phyloP scores from a whole-genome alignment of 2,113 vertebrate species.

The Ictidomys tridecemlineatus region DNA sequence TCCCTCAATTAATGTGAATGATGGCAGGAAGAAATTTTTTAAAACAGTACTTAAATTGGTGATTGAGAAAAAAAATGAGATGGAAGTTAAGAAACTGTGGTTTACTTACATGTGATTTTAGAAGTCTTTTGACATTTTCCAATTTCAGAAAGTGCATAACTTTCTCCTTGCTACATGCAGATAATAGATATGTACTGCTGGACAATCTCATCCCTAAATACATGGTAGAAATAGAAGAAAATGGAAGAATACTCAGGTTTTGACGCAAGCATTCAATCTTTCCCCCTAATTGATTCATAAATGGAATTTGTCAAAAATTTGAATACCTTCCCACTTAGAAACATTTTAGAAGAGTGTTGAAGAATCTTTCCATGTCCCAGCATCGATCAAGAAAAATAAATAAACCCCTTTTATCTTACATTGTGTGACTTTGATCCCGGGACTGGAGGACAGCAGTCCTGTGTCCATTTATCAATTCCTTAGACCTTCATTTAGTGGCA shows the following conservation, averaged over 20 bases:
- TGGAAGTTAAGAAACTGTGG: conserved; percentile 51
- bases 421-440: not conserved
- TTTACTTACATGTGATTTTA: conserved; percentile 16
- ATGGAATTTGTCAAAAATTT: conserved; percentile 42
- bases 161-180: conserved; percentile 23
- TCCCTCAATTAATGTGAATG: conserved; percentile 53
- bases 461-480: not conserved
- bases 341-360: not conserved
- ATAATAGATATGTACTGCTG: not conserved
- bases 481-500: conserved; percentile 24
- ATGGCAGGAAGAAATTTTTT: conserved; percentile 61
- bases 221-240: not conserved
- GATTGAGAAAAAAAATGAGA: not conserved
- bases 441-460: not conserved
- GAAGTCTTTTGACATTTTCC: conserved; percentile 9
- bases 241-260: not conserved
- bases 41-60: conserved; percentile 25
- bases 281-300: not conserved
- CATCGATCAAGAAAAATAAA: not conserved
- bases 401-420: conserved; percentile 21
- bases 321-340: conserved; percentile 9
- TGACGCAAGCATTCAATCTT: not conserved
- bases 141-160: conserved; percentile 2
- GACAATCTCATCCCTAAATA: not conserved
- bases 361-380: not conserved